These are phyloP conservation scores for Sinocyclocheilus rhinocerous DNA, from an alignment of 2,113 vertebrate species.

Conservation along the genomic window DNA sequence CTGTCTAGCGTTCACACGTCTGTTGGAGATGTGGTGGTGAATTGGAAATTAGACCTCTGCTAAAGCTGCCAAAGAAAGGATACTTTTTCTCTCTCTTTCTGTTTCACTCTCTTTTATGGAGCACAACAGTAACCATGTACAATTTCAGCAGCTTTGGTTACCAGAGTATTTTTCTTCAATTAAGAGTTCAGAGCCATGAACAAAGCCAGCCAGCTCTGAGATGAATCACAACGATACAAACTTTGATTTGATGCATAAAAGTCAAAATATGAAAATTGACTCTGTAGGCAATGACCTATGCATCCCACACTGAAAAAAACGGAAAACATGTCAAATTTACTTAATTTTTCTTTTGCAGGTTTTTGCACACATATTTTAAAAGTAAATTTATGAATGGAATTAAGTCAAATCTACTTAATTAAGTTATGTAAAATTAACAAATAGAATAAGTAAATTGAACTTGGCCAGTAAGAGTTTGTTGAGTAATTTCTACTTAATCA, in stretches of 20 bases:
- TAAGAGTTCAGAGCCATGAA: neutral
- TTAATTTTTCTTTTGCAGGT: too few species aligned
- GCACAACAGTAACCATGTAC: neutral
- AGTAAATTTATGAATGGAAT: too few species aligned
- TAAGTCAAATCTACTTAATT: too few species aligned
- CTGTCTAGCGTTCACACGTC: neutral
- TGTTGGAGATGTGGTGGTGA: constrained; percentile 35
- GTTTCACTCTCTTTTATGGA: neutral
- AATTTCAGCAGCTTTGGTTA: too few species aligned
- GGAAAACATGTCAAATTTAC: too few species aligned
- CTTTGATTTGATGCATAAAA: neutral
- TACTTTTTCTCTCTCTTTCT: neutral
- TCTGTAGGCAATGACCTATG: neutral
- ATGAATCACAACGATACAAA: neutral
- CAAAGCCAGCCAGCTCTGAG: neutral
- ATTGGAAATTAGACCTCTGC: constrained; percentile 28
- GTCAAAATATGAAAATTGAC: neutral
- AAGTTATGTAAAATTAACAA: too few species aligned
- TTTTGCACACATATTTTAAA: too few species aligned
- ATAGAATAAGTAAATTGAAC: too few species aligned
- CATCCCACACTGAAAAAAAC: too few species aligned
- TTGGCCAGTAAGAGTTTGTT: too few species aligned
- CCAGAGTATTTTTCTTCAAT: neutral
- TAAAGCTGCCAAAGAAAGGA: too few species aligned
- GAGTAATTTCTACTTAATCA: too few species aligned